Evolutionary conservation across 1,140 invertebrate genomes (phyloP).

Genomic region (Aphis craccivora): DNA sequence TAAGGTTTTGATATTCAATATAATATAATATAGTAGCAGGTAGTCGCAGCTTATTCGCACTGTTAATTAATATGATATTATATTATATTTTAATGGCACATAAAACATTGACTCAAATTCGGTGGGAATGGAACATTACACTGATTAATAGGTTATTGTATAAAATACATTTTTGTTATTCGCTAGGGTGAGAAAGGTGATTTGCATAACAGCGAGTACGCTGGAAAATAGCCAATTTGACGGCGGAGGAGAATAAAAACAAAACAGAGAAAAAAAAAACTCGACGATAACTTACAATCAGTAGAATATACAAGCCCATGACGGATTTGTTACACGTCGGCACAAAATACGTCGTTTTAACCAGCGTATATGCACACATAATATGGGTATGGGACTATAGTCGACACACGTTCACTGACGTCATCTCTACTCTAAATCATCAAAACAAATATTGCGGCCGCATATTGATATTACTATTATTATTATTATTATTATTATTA

Average conservation of each 20-base stretch:
- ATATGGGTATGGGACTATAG: no score
- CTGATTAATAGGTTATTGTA: neutral
- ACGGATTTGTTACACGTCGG: neutral
- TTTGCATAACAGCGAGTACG: neutral
- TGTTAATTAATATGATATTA: no score
- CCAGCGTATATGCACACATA: neutral
- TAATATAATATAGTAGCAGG: no score
- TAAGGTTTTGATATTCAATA: no score
- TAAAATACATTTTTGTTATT: neutral
- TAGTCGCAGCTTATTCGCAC: no score
- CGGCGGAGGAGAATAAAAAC: neutral
- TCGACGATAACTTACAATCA: neutral
- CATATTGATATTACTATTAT: neutral
- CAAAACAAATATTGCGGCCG: neutral
- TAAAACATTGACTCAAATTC: neutral
- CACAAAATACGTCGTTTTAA: neutral
- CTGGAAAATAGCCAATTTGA: neutral
- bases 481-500: conserved; percentile 5
- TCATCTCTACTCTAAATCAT: neutral
- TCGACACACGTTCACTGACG: neutral
- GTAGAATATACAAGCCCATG: neutral
- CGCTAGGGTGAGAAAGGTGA: neutral
- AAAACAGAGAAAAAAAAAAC: neutral
- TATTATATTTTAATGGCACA: no score
- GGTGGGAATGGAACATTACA: neutral